Conservation (phyloP, 2,113 vertebrate genomes). For the Cyprinodon variegatus region DNA sequence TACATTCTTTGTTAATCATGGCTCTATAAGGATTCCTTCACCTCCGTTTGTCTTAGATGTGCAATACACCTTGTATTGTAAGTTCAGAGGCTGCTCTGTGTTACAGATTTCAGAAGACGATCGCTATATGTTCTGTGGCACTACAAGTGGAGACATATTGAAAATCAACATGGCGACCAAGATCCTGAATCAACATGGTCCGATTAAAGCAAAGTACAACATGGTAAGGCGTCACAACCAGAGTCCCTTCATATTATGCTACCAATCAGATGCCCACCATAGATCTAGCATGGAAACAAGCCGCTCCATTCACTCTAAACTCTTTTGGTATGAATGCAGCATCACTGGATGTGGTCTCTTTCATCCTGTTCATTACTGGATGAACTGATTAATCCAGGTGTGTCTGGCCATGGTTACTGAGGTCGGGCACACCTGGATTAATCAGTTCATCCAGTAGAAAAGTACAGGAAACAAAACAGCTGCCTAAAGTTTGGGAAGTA, state of each 20-base stretch:
- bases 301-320: too few relatives aligned
- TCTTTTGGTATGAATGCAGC: too few relatives aligned
- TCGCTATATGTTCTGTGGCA: constrained; percentile 85
- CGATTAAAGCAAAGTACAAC: constrained; percentile 81
- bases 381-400: too few relatives aligned
- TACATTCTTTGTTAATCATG: background rate
- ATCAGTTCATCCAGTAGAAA: too few relatives aligned
- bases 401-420: too few relatives aligned
- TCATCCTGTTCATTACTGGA: too few relatives aligned
- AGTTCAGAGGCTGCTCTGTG: background rate
- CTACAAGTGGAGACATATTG: constrained; percentile 87
- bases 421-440: too few relatives aligned
- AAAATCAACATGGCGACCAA: constrained; percentile 80
- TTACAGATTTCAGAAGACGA: constrained; percentile 83
- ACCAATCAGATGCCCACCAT: too few relatives aligned
- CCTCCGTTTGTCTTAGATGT: background rate
- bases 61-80: background rate
- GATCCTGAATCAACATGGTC: constrained; percentile 78
- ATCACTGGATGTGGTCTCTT: too few relatives aligned
- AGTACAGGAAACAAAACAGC: too few relatives aligned
- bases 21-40: background rate
- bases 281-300: too few relatives aligned
- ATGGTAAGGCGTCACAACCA: constrained; percentile 70
- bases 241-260: background rate
- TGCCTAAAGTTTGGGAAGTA: too few relatives aligned